Base-by-base conservation (phyloP, 2,113 vertebrate species). In the Chrysemys picta region DNA sequence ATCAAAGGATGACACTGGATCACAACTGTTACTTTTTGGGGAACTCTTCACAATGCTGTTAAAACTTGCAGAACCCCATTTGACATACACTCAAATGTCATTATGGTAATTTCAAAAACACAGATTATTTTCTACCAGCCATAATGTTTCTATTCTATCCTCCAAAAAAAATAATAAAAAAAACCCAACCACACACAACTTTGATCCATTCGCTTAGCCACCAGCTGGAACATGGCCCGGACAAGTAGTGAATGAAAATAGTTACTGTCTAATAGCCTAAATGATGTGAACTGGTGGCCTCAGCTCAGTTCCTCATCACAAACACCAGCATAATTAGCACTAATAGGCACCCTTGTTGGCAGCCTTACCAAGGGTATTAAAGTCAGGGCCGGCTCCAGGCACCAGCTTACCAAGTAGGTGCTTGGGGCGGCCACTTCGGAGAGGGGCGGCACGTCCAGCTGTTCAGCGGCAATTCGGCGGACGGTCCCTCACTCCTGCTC, bases 131-230 rank as follows among this genome's bases (percentile, higher is more conserved):
- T 72, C 52, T 1, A 49, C 27, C 5, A 91, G 53, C 13, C 52
- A 35, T n/a, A 12, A 2, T 0, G 0, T 1, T 35, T 1, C n/a
- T 8, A 17, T 5, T 53, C 10, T n/a, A 22, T 57, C 6, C 80
- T 24, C 31, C 29, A 42, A 62, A 47, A 65, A 50, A 14, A 24
- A 25, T 5, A 5, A 62, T 19, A 22, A 1, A 59, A 21, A 1
- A 6, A 49, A 22, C 19, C 16, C 19, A 22, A 38, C n/a, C n/a
- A 38, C 31, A 38, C 5, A 25, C 10, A 69, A 47, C 19, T 12
- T 47, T 1, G 3, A 10, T 9, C 16, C 59, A n/a, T 4, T 10
- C 72, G 3, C 12, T 19, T 59, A n/a, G 5, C n/a, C 27, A 75
- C 14, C 85, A 88, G 3, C 21, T 42, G 12, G 12, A 78, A 27